Evolutionary conservation across 2,113 vertebrate genomes (phyloP), one percentile per base, ranked within the genome.

Genomic region (Aegotheles bennettii): DNA sequence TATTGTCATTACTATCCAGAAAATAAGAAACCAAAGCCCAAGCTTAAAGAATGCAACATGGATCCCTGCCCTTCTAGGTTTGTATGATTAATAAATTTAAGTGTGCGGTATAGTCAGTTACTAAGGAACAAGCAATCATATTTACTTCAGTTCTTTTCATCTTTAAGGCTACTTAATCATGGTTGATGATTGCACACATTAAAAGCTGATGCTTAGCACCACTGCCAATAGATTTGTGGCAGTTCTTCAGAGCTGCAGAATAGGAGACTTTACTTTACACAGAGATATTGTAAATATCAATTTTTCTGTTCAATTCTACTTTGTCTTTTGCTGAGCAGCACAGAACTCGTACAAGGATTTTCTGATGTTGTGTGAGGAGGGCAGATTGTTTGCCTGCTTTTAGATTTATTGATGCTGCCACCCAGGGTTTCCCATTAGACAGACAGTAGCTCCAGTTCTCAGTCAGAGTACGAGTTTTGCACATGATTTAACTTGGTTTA

Each of bases 31-130:
- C 99, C 99, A 26, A 99, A 99, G 23, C 99, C 99, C 33, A 99
- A 99, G 64, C 98, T 99, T 19, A 99, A 98, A 79, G 99, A 99
- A 76, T 99, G 99, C 94, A 98, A 98, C 97, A 99, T 99, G 99
- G 99, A 99, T 50, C 99, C 98, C 28, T 99, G 99, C 71, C 99
- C 98, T 1, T 98, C 99, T 24, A 99, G 98, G 99, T 99, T 40
- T 54, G 96, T 80, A 45, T 61, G 63, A 29, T 31, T 76, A 51
- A 42, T 40, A 50, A 60, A 63, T 68, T 2, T 59, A 38, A 71
- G 7, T 33, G 31, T 59, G 12, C 63, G 29, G 9, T 64, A 13
- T 19, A 5, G n/a, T 10, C 59, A 26, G 11, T 68, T 48, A 54
- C 25, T 65, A 45, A 77, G 20, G 76, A 73, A 69, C 12, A 43